Base-by-base conservation (phyloP, 2,113 vertebrate species). In the Tretioscincus oriximinensis region DNA sequence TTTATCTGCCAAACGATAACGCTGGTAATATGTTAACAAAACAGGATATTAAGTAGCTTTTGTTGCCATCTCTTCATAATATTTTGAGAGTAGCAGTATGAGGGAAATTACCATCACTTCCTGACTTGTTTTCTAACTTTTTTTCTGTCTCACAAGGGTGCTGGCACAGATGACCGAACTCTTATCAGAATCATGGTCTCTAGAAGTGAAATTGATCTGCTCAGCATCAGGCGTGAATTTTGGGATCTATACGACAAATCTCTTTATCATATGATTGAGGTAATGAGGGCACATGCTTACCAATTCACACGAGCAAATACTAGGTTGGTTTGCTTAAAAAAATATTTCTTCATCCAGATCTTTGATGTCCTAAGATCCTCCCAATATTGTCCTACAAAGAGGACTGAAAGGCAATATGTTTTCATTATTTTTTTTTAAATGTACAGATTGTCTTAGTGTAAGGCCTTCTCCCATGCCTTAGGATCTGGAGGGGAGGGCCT, bases 121-220 rank as follows among this genome's bases (percentile, higher is more conserved):
- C 0, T 1, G 68, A 20, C 49, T 5, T 7, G 11, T 6, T 76
- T 29, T 78, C 6, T 74, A 12, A 41, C 41, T 69, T 68, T 61
- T 31, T 82, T 24, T 45, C 80, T 24, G 1, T 14, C 66, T 5
- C 86, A 10, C 66, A 91, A 99, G 98, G 98, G 98, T 18, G 94
- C 96, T 0, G 98, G 98, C 67, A 99, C 98, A 0, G 98, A 99
- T 1, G 98, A 99, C 92, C 95, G 96, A 88, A 98, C 97, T 0
- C 95, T 99, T 77, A 98, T 96, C 87, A 95, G 98, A 74, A 96
- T 99, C 92, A 97, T 99, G 96, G 93, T 99, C 73, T 99, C 98
- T 82, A 96, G 98, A 51, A 96, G 96, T 0, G 98, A 99, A 91
- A 92, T 95, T 0, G 98, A 99, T 92, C 94, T 99, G 72, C 88